Percentiles rank a stretch among this genome's conserved stretches.
Evolutionary conservation across 2,113 vertebrate genomes (phyloP).

Genomic region (Acinonyx jubatus): DNA sequence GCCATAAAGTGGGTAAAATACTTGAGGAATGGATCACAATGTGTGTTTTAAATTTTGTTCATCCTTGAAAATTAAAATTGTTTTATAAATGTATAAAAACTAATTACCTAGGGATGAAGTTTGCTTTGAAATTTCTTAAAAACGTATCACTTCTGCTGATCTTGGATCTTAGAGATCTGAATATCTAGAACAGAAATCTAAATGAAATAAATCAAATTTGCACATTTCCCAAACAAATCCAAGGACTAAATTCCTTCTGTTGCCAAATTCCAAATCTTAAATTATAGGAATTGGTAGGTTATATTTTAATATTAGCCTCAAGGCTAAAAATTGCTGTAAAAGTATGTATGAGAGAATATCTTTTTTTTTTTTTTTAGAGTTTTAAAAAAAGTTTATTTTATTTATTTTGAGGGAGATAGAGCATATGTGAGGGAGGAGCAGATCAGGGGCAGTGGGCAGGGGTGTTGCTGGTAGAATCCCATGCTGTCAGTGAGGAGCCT

Average conservation of each 20-base stretch:
- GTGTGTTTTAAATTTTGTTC: neutral
- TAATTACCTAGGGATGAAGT: neutral
- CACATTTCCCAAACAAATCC: neutral
- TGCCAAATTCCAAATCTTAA: neutral
- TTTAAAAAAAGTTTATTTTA: too few species aligned
- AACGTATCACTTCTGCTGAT: neutral
- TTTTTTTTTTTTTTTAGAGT: too few species aligned
- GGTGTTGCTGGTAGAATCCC: too few species aligned
- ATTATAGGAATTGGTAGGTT: neutral
- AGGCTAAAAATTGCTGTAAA: neutral
- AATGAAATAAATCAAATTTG: neutral
- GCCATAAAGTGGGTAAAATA: neutral
- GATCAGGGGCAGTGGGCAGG: too few species aligned
- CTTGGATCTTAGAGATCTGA: neutral
- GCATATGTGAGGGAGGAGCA: too few species aligned
- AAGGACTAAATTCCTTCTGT: neutral
- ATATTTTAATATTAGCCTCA: neutral
- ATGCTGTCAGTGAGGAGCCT: too few species aligned
- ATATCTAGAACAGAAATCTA: neutral
- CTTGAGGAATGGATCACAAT: neutral
- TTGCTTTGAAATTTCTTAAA: constrained; percentile 13
- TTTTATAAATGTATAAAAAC: neutral
- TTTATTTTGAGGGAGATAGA: too few species aligned
- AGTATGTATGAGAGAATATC: neutral
- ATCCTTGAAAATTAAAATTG: constrained; percentile 21